A percentile compares a stretch with the other conserved stretches of the same genome.
phyloP scores from a whole-genome alignment of 1,140 invertebrate genomes.

The Drosophila funebris region DNA sequence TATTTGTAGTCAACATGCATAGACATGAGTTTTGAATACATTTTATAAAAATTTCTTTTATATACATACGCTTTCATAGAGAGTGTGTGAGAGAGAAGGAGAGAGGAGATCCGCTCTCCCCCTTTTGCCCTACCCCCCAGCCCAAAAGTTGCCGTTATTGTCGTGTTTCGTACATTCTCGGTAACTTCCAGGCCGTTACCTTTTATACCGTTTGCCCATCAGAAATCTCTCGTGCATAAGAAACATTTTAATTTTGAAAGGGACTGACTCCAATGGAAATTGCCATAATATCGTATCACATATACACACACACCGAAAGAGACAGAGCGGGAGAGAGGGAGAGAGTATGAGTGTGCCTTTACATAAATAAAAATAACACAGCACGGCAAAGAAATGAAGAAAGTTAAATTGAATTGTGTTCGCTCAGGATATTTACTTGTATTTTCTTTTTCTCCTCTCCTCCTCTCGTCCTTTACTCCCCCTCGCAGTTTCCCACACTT shows the following conservation, averaged over 20 bases:
- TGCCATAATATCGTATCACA: slow-evolving; percentile 71
- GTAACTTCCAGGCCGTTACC: slow-evolving; percentile 74
- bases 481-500: too few relatives aligned
- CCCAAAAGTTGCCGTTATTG: slow-evolving; percentile 28
- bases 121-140: background rate
- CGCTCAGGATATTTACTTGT: slow-evolving; percentile 62
- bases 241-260: slow-evolving; percentile 78
- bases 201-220: slow-evolving; percentile 73
- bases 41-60: slow-evolving; percentile 15
- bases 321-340: background rate
- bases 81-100: too few relatives aligned
- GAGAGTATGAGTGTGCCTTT: slow-evolving; percentile 18
- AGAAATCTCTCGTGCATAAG: slow-evolving; percentile 78
- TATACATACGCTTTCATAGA: background rate
- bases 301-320: slow-evolving; percentile 31
- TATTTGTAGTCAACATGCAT: slow-evolving; percentile 20
- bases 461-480: background rate
- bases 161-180: slow-evolving; percentile 47
- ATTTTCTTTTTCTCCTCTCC: slow-evolving; percentile 11
- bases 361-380: slow-evolving; percentile 70
- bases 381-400: slow-evolving; percentile 68
- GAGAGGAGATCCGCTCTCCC: too few relatives aligned
- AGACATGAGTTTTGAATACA: slow-evolving; percentile 20
- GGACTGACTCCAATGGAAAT: slow-evolving; percentile 65
- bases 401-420: slow-evolving; percentile 80